A percentile compares a stretch with the other conserved stretches of the same genome.
These are phyloP conservation scores for Hystrix brachyura DNA, from an alignment of 2,113 vertebrate species.

Conservation along the genomic window DNA sequence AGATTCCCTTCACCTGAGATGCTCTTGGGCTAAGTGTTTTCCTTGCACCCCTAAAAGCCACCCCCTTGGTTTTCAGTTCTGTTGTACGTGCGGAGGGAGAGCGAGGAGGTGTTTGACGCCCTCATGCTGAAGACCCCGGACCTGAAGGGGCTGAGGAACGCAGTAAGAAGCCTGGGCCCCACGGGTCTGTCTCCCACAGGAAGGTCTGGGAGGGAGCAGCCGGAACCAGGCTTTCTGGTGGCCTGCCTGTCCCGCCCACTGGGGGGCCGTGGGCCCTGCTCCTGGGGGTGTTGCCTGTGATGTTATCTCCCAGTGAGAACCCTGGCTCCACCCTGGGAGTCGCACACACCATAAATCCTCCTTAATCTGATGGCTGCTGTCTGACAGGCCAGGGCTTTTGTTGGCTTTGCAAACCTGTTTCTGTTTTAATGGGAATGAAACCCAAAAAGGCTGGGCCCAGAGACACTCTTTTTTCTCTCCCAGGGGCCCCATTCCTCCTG, in stretches of 20 bases:
- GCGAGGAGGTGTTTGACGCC: conserved; percentile 97
- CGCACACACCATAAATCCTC: conserved; percentile 85
- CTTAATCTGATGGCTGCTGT: conserved; percentile 84
- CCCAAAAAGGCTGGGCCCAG: conserved; percentile 75
- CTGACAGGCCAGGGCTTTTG: conserved; percentile 80
- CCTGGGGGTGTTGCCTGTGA: conserved; percentile 80
- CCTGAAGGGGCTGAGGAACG: conserved; percentile 94
- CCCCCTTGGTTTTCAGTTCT: conserved; percentile 89
- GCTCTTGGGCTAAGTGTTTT: accelerated
- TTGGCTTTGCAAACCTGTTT: conserved; percentile 87
- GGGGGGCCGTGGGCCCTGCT: neutral
- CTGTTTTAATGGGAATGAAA: conserved; percentile 83
- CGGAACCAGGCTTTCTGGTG: neutral
- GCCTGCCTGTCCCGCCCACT: conserved; percentile 3
- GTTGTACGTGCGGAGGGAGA: conserved; percentile 94
- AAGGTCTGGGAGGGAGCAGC: neutral
- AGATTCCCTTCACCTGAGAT: neutral
- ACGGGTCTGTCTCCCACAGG: conserved; percentile 17
- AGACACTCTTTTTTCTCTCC: conserved; percentile 35
- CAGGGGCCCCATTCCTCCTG: conserved; percentile 58
- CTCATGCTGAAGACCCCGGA: conserved; percentile 97
- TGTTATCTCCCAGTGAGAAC: conserved; percentile 86
- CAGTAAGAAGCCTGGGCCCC: conserved; percentile 89
- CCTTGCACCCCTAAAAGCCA: neutral
- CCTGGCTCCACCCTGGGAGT: conserved; percentile 80